These are phyloP conservation scores for Sceliomorpha sp. DNA, from an alignment of 2,888 invertebrate species.

Conservation along the genomic window DNA sequence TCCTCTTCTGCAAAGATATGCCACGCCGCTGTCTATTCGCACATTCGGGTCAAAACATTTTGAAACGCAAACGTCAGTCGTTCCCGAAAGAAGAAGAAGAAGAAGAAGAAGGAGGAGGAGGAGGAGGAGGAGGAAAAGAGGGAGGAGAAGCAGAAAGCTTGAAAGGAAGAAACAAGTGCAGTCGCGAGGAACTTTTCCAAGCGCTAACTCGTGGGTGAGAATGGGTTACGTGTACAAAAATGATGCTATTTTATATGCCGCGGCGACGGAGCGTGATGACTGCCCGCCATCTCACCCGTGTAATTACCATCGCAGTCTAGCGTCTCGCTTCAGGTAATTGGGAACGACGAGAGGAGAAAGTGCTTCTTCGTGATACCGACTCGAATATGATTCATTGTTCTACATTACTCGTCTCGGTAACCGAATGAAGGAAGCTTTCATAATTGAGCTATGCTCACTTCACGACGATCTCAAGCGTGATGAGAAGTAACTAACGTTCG, in stretches of 20 bases:
- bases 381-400: constrained; percentile 62
- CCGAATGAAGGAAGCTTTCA: constrained; percentile 46
- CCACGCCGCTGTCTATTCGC: constrained; percentile 26
- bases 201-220: constrained; percentile 31
- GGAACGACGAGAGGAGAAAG: constrained; percentile 55
- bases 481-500: too few species aligned
- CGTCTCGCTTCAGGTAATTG: constrained; percentile 63
- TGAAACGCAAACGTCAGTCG: constrained; percentile 13
- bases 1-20: constrained; percentile 3
- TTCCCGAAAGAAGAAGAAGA: constrained; percentile 10
- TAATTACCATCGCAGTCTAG: constrained; percentile 67
- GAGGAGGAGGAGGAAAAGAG: constrained; percentile 8
- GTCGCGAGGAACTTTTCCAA: constrained; percentile 19
- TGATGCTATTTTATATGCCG: constrained; percentile 35
- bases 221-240: constrained; percentile 37
- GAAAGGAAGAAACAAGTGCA: constrained; percentile 9
- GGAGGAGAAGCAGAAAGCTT: background rate
- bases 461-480: constrained; percentile 17
- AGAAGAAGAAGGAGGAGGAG: background rate
- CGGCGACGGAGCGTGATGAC: constrained; percentile 50
- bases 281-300: constrained; percentile 66
- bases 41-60: constrained; percentile 26
- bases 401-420: constrained; percentile 51
- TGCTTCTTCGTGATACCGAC: constrained; percentile 50
- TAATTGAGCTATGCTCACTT: constrained; percentile 48